Base-by-base conservation (phyloP, 2,113 vertebrate species). In the Spilogale gracilis region DNA sequence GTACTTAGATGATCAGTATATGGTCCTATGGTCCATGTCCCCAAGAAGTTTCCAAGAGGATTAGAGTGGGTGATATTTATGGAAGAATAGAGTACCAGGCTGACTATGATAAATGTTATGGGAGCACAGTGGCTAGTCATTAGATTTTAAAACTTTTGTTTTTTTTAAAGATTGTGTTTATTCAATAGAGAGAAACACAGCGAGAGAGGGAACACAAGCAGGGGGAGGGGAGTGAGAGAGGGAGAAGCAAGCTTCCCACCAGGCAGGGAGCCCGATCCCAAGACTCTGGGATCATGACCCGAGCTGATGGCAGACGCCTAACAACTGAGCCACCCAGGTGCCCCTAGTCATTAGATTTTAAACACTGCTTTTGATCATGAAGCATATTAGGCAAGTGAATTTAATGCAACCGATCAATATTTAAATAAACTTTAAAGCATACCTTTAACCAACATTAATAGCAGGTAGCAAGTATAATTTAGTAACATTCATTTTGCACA, bases 351-450 rank as follows among this genome's bases (percentile, higher is more conserved):
- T 88, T 88, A 89, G 90, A 92, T 92, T 88, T 82, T 95, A 87
- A 96, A 67, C 6, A 71, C 9, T 89, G 60, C 32, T 94, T 91
- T 96, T 96, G 63, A 79, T 85, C n/a, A 79, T 7, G 14, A 90
- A 78, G 32, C 63, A 89, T 65, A 45, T 71, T 79, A 95, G 6
- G 6, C 54, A 88, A 88, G 25, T 83, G 61, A 87, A 65, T 82
- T 80, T 86, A 84, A 95, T 82, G 67, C 52, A 93, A 48, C 25
- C 25, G 32, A 93, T 73, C 11, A 74, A 56, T 11, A 92, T 20
- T 69, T 21, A 92, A 71, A 76, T 94, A 92, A 69, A 91, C 3
- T 63, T 69, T 79, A 67, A 54, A 71, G 2, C 43, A 58, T 94
- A 25, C 11, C 45, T 95, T 81, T 83, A 8, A 69, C 32, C 50